These are phyloP conservation scores for Macrosiphum euphorbiae DNA, from an alignment of 2,888 invertebrate genomes.

Conservation along the genomic window DNA sequence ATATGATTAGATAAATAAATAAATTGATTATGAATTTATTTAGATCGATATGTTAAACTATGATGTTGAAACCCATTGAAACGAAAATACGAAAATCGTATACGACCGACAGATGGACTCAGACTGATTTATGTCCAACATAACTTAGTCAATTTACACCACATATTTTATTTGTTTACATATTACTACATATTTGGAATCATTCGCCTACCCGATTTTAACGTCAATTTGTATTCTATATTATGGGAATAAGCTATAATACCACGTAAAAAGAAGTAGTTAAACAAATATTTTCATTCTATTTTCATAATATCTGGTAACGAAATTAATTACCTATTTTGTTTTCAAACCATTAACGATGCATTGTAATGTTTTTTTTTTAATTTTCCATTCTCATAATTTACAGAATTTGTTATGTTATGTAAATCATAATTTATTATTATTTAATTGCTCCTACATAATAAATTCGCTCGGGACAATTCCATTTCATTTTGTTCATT, in stretches of 20 bases:
- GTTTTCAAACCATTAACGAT: not conserved
- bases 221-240: not conserved
- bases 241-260: not conserved
- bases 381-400: not conserved
- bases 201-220: not conserved
- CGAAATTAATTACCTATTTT: not conserved
- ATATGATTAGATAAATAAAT: too few relatives aligned
- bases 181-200: not conserved
- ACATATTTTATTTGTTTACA: not conserved
- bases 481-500: not conserved
- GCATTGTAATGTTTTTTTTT: not conserved
- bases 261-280: not conserved
- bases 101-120: too few relatives aligned
- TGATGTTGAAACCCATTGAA: not conserved
- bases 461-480: not conserved
- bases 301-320: not conserved
- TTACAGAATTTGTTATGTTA: not conserved
- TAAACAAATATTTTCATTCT: not conserved
- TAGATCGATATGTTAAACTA: not conserved
- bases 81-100: not conserved
- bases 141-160: not conserved
- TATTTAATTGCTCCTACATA: not conserved
- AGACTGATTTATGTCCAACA: not conserved
- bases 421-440: not conserved
- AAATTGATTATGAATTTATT: too few relatives aligned